Conservation (phyloP, 2,888 invertebrate species). For the Griposia aprilina region DNA sequence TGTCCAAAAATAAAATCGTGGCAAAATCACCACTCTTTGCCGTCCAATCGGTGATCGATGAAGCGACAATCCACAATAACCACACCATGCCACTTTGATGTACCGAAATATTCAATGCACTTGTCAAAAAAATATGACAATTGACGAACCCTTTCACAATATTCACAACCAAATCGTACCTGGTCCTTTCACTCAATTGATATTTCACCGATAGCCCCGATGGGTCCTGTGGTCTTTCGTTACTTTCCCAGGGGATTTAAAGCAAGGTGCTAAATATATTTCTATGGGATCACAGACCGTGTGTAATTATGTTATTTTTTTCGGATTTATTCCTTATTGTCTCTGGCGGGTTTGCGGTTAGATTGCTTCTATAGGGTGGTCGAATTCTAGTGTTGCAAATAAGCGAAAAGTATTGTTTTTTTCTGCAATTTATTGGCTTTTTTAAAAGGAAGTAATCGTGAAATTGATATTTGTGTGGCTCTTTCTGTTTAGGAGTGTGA, state of each 20-base stretch:
- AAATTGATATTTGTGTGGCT: constrained; percentile 24
- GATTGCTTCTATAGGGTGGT: constrained; percentile 56
- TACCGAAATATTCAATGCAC: constrained; percentile 43
- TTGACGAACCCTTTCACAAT: constrained; percentile 60
- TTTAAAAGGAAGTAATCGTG: constrained; percentile 43
- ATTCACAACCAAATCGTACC: constrained; percentile 63
- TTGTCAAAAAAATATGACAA: constrained; percentile 60
- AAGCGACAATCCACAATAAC: constrained; percentile 9
- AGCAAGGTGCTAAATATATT: constrained; percentile 72
- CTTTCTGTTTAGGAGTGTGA: not conserved
- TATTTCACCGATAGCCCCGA: constrained; percentile 59
- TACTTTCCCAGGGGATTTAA: constrained; percentile 67
- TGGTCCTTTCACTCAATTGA: constrained; percentile 65
- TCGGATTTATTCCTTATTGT: constrained; percentile 40
- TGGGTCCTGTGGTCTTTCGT: constrained; percentile 12
- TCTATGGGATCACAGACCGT: constrained; percentile 52
- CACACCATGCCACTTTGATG: constrained; percentile 51
- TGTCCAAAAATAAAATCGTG: not conserved
- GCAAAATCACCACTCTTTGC: not conserved
- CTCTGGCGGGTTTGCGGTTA: constrained; percentile 57
- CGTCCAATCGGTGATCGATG: constrained; percentile 26
- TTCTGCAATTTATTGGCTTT: not conserved
- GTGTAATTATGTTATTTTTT: constrained; percentile 46
- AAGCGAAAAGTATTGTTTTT: constrained; percentile 23
- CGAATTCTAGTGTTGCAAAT: constrained; percentile 47